Conservation (phyloP, 2,888 invertebrate species). For the Invenusta paracnida region DNA sequence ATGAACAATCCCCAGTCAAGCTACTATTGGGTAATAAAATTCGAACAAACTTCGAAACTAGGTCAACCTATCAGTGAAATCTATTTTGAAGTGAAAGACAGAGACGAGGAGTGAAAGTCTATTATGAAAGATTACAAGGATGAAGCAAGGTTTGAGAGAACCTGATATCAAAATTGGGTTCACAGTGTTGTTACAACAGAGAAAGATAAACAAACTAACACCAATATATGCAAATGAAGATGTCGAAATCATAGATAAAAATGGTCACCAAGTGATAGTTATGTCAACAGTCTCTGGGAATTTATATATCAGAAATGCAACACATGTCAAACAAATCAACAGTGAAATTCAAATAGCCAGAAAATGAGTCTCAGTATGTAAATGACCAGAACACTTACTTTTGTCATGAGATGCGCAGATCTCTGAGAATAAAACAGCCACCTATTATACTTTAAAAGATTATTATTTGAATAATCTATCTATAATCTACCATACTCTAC, state of each 20-base stretch:
- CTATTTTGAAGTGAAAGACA: conserved; percentile 29
- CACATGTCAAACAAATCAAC: conserved; percentile 30
- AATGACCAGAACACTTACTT: neutral
- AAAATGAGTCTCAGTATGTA: neutral
- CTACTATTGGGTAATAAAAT: conserved; percentile 3
- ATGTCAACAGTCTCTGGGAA: conserved; percentile 13
- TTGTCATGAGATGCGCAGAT: neutral
- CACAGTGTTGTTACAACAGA: conserved; percentile 27
- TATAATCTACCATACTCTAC: neutral
- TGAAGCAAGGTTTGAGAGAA: neutral
- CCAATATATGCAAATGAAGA: conserved; percentile 31
- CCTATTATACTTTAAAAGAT: neutral
- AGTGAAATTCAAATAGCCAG: neutral
- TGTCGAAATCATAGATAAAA: conserved; percentile 24
- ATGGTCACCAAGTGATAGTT: conserved; percentile 23
- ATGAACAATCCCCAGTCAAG: neutral
- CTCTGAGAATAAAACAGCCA: neutral
- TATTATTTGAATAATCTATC: neutral
- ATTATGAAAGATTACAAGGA: neutral
- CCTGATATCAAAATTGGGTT: conserved; percentile 13
- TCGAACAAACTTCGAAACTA: neutral
- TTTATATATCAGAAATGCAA: neutral
- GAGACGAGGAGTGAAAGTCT: conserved; percentile 1
- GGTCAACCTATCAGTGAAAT: neutral
- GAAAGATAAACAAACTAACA: conserved; percentile 20